Conservation (phyloP, 1,140 invertebrate genomes). For the Pantala flavescens region DNA sequence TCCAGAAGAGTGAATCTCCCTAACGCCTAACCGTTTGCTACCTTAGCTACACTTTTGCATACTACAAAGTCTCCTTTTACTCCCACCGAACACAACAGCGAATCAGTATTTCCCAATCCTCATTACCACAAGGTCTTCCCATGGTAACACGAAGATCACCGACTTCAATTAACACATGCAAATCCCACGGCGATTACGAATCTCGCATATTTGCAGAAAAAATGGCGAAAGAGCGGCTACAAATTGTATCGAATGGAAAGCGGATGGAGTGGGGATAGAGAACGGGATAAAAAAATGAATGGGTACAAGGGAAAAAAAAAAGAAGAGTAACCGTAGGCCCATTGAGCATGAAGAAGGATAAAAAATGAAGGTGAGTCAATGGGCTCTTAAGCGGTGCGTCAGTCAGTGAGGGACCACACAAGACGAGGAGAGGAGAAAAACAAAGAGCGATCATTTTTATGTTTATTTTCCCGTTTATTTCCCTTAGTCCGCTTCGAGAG, state of each 20-base stretch:
- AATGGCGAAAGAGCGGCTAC: too few species aligned
- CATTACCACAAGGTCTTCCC: too few species aligned
- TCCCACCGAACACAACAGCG: too few species aligned
- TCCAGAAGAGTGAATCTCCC: too few species aligned
- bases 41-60: too few species aligned
- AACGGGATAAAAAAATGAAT: background rate
- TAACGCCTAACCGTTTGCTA: too few species aligned
- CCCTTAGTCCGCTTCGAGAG: background rate
- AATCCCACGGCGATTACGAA: too few species aligned
- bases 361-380: slow-evolving; percentile 2
- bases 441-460: slow-evolving; percentile 8
- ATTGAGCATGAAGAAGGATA: slow-evolving; percentile 1
- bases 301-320: background rate
- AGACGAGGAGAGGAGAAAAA: background rate
- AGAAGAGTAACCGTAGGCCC: background rate
- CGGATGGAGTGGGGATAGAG: background rate
- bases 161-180: too few species aligned
- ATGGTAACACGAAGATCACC: too few species aligned
- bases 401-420: slow-evolving; percentile 2
- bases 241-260: background rate
- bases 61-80: too few species aligned
- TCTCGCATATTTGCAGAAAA: too few species aligned
- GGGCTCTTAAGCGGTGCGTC: slow-evolving; percentile 6
- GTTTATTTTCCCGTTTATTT: slow-evolving; percentile 10
- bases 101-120: too few species aligned